Evolutionary conservation across 2,797 vertebrate genomes (phyloP).

Genomic region (Oophaga sylvatica): DNA sequence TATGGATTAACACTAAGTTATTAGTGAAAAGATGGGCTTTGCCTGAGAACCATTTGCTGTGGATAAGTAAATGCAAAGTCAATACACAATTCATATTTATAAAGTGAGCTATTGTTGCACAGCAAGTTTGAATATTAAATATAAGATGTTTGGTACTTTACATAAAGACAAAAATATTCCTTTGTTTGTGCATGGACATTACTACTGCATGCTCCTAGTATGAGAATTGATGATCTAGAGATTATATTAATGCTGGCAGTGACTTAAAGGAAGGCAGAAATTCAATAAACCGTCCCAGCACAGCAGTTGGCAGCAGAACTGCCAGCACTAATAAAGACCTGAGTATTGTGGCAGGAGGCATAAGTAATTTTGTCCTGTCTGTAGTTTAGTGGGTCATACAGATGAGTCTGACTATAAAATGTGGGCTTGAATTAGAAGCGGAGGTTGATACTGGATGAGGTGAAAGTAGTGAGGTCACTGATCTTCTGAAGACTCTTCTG

Average conservation of each 20-base stretch:
- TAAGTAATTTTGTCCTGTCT: constrained; percentile 13
- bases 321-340: constrained; percentile 34
- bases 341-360: constrained; percentile 37
- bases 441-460: neutral
- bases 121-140: neutral
- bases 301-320: neutral
- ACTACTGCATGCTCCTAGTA: neutral
- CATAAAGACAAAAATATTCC: neutral
- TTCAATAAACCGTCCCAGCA: constrained; percentile 1
- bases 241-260: constrained; percentile 34
- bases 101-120: neutral
- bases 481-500: constrained; percentile 44
- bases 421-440: neutral
- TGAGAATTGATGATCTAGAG: neutral
- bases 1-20: neutral
- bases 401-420: neutral
- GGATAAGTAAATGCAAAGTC: neutral
- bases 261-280: constrained; percentile 8
- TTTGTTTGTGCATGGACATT: neutral
- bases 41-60: constrained; percentile 1
- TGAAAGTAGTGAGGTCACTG: constrained; percentile 22
- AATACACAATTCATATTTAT: neutral
- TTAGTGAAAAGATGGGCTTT: neutral
- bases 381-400: neutral
- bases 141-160: neutral